These are phyloP conservation scores for Indicator maculatus DNA, from an alignment of 2,113 vertebrate species.

Conservation along the genomic window DNA sequence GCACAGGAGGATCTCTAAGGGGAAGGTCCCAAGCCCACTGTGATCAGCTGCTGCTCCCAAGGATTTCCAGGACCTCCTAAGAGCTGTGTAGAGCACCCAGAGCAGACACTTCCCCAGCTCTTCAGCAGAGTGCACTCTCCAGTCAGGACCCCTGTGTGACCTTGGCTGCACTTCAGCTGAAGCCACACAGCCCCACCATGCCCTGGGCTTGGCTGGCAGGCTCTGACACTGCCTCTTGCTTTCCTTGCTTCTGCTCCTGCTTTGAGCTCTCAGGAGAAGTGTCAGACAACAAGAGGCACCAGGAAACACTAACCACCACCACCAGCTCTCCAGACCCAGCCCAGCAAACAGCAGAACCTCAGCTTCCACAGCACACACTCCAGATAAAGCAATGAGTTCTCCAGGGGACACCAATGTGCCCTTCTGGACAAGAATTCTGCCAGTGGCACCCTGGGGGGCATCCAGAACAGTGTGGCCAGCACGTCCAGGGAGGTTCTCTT, in stretches of 20 bases:
- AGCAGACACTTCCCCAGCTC: background rate
- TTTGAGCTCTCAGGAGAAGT: conserved; percentile 31
- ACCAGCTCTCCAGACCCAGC: background rate
- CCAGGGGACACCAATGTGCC: too few species aligned
- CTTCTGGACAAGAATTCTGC: too few species aligned
- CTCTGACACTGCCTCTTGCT: background rate
- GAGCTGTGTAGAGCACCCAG: background rate
- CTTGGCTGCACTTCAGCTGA: background rate
- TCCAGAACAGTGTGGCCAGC: too few species aligned
- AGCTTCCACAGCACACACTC: background rate
- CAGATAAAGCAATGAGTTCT: background rate
- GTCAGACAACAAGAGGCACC: conserved; percentile 17
- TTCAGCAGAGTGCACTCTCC: background rate
- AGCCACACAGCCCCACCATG: background rate
- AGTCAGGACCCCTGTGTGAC: background rate
- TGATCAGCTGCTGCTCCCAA: background rate
- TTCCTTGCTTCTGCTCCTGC: conserved; percentile 11
- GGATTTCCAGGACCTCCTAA: background rate
- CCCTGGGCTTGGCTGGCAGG: background rate
- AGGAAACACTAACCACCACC: conserved; percentile 4
- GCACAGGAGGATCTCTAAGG: background rate
- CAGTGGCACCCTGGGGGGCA: too few species aligned
- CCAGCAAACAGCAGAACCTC: background rate
- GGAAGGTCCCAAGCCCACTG: background rate
- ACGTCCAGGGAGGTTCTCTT: too few species aligned